Evolutionary conservation across 2,113 vertebrate genomes (phyloP).

Genomic region (Nothoprocta pentlandii): DNA sequence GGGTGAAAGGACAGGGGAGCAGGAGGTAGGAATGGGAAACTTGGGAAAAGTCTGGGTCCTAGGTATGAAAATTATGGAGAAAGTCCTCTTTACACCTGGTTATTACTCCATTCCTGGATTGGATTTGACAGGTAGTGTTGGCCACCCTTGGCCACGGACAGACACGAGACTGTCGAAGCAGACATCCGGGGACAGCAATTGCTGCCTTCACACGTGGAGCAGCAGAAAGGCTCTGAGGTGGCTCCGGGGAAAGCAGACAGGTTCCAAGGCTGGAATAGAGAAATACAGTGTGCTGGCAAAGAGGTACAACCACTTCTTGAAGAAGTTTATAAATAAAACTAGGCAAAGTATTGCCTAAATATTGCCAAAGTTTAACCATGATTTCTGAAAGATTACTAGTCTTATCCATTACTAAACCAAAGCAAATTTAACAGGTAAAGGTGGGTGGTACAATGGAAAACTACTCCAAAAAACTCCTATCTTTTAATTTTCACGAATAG

Average conservation of each 20-base stretch:
- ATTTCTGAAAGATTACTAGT: neutral
- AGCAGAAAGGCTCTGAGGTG: neutral
- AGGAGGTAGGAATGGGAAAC: neutral
- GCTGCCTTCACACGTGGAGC: rapidly evolving
- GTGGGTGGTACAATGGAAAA: constrained; percentile 33
- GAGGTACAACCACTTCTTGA: neutral
- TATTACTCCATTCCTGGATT: neutral
- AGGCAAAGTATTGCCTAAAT: neutral
- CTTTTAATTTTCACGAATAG: constrained; percentile 40
- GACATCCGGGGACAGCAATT: neutral
- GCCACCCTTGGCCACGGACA: neutral
- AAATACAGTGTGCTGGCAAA: neutral
- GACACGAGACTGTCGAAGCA: neutral
- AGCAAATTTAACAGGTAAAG: neutral
- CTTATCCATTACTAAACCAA: neutral
- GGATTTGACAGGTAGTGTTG: neutral
- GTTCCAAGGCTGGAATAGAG: neutral
- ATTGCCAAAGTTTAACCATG: neutral
- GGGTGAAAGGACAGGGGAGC: neutral
- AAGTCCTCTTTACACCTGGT: neutral
- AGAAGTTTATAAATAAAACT: neutral
- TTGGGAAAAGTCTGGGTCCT: neutral
- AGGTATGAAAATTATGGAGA: neutral
- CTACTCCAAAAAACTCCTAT: constrained; percentile 6
- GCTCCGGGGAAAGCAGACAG: neutral